These are phyloP conservation scores for Oncorhynchus keta DNA, from an alignment of 2,113 vertebrate genomes.

Conservation along the genomic window DNA sequence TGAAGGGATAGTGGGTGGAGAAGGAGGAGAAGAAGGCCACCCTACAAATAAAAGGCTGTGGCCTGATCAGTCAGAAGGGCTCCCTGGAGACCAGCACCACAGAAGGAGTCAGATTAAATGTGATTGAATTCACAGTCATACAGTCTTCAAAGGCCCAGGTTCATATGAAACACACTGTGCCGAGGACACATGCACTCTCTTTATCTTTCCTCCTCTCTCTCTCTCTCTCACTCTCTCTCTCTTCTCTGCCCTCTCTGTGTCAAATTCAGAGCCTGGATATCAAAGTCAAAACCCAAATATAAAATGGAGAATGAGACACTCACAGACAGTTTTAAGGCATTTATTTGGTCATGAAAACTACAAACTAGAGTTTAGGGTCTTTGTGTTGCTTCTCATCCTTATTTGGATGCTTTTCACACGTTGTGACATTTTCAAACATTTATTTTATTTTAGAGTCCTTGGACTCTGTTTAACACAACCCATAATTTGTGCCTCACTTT, in stretches of 20 bases:
- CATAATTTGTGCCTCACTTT: constrained; percentile 7
- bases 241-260: too few relatives aligned
- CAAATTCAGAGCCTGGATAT: too few relatives aligned
- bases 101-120: constrained; percentile 46
- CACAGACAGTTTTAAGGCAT: not conserved
- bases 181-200: constrained; percentile 14
- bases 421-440: constrained; percentile 5
- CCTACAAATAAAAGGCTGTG: constrained; percentile 28
- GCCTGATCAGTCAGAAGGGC: constrained; percentile 34
- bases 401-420: constrained; percentile 6
- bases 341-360: not conserved
- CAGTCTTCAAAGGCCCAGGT: constrained; percentile 46
- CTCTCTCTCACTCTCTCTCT: not conserved
- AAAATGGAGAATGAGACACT: not conserved
- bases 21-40: constrained; percentile 15
- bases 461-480: not conserved
- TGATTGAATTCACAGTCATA: constrained; percentile 49
- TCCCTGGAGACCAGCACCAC: constrained; percentile 19
- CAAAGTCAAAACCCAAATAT: too few relatives aligned
- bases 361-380: not conserved
- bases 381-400: constrained; percentile 15
- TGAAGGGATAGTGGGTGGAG: constrained; percentile 30
- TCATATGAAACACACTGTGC: constrained; percentile 24
- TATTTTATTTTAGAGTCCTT: constrained; percentile 24
- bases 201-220: not conserved